A percentile compares a stretch with the other conserved stretches of the same genome.
Evolutionary conservation across 2,113 vertebrate genomes (phyloP).

Genomic region (Noctilio leporinus): DNA sequence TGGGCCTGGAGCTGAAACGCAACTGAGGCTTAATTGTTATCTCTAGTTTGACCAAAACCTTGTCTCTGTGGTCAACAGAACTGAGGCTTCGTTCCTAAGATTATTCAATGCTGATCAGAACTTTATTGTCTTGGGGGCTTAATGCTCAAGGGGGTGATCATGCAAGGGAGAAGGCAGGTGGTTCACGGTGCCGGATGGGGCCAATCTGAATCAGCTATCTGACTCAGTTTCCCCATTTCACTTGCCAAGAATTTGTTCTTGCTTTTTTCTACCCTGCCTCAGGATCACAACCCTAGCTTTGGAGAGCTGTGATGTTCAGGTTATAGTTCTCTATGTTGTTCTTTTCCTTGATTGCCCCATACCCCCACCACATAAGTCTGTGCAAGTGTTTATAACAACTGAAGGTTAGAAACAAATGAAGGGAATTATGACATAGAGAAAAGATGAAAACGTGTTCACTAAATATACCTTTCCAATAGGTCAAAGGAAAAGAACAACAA

Average conservation of each 20-base stretch:
- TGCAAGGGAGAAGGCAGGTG: neutral
- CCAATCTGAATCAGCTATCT: neutral
- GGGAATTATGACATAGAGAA: neutral
- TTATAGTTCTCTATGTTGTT: neutral
- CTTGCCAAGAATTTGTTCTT: neutral
- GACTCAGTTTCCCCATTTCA: neutral
- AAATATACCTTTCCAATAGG: neutral
- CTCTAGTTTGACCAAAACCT: neutral
- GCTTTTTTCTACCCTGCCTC: neutral
- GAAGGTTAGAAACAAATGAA: neutral
- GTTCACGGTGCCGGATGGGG: neutral
- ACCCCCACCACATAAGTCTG: neutral
- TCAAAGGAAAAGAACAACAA: neutral
- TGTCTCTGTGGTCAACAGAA: neutral
- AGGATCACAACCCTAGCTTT: neutral
- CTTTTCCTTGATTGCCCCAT: neutral
- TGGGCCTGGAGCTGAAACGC: neutral
- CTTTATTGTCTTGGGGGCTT: neutral
- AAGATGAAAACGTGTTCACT: neutral
- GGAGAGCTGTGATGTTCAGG: neutral
- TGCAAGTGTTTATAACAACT: neutral
- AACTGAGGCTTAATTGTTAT: neutral
- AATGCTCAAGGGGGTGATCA: neutral
- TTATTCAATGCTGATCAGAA: neutral
- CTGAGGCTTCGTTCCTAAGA: neutral